Percentiles rank a stretch among this genome's conserved stretches.
Evolutionary conservation across 2,888 invertebrate genomes (phyloP).

Genomic region (Apamea epomidion): DNA sequence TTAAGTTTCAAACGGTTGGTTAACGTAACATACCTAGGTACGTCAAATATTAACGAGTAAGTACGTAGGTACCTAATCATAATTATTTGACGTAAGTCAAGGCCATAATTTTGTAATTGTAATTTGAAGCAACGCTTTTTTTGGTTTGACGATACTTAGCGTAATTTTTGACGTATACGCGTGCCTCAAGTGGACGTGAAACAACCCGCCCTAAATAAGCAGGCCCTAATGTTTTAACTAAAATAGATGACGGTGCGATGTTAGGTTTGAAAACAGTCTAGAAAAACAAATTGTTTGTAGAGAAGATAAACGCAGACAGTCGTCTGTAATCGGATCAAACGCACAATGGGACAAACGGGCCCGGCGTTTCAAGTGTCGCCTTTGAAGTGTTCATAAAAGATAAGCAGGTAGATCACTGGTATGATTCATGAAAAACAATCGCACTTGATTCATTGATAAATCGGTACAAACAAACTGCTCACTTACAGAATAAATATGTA

Average conservation of each 20-base stretch:
- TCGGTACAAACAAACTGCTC: not conserved
- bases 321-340: not conserved
- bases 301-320: not conserved
- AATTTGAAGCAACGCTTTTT: too few species aligned
- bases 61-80: too few species aligned
- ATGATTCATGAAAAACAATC: not conserved
- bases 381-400: not conserved
- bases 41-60: too few species aligned
- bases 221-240: not conserved
- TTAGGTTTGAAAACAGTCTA: not conserved
- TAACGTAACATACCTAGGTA: too few species aligned
- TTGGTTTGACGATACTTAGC: too few species aligned
- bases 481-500: not conserved
- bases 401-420: not conserved
- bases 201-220: too few species aligned
- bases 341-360: not conserved
- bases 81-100: too few species aligned
- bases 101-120: too few species aligned
- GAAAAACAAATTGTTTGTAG: not conserved
- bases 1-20: not conserved
- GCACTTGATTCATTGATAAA: not conserved
- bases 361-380: not conserved
- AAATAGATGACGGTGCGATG: not conserved
- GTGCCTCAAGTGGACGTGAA: too few species aligned
- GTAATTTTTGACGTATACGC: too few species aligned